These are phyloP conservation scores for Dissostichus mawsoni DNA, from an alignment of 2,113 vertebrate genomes.

Conservation along the genomic window DNA sequence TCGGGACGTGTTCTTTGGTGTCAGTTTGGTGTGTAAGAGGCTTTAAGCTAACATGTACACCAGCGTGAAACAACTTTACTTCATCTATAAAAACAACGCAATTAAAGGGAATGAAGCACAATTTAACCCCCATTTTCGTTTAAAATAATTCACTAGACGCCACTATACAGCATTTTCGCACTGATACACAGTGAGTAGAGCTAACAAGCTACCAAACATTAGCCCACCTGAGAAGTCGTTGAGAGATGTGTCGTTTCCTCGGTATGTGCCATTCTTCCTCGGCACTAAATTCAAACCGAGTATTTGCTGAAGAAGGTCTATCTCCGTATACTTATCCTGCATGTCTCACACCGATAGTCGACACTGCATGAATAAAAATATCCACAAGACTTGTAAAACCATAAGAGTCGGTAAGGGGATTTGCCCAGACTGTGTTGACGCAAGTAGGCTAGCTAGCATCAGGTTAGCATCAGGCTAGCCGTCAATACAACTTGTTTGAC, in stretches of 20 bases:
- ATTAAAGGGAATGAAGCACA: rapidly evolving
- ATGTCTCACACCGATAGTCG: conserved; percentile 63
- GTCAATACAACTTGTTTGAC: conserved; percentile 62
- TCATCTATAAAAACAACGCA: too few relatives aligned
- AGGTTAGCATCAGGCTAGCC: conserved; percentile 20
- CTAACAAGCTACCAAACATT: conserved; percentile 33
- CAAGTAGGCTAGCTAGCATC: conserved; percentile 22
- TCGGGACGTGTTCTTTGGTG: too few relatives aligned
- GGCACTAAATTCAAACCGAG: conserved; percentile 84
- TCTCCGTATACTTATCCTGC: conserved; percentile 71
- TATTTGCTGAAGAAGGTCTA: conserved; percentile 83
- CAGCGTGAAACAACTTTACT: not conserved
- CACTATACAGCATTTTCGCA: not conserved
- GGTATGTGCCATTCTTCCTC: conserved; percentile 75
- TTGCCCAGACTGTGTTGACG: conserved; percentile 1
- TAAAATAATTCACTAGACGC: not conserved
- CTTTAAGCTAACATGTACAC: not conserved
- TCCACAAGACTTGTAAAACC: conserved; percentile 15
- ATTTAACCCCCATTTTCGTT: not conserved
- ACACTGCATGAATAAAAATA: conserved; percentile 21
- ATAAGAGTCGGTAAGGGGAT: conserved; percentile 6
- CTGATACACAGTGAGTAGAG: not conserved
- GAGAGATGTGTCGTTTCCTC: conserved; percentile 81
- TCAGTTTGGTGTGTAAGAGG: too few relatives aligned
- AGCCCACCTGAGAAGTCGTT: conserved; percentile 83